Evolutionary conservation across 2,797 vertebrate species (phyloP).

Genomic region (Pelodytes ibericus): DNA sequence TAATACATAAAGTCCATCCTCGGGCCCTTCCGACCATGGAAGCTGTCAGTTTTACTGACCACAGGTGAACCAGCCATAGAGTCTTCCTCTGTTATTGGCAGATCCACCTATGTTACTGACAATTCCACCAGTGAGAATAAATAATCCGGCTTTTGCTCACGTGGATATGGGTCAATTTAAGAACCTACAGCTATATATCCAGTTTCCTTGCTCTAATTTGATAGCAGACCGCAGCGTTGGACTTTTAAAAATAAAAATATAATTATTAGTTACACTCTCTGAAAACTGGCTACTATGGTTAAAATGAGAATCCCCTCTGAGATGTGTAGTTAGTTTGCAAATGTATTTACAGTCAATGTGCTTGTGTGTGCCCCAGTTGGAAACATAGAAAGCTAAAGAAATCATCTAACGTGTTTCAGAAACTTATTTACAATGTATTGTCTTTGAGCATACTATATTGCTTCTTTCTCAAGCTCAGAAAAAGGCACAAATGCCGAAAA

Average conservation of each 20-base stretch:
- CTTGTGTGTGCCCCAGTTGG: not conserved
- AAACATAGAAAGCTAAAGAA: not conserved
- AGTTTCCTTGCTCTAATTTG: not conserved
- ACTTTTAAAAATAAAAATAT: not conserved
- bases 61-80: too few relatives aligned
- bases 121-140: too few relatives aligned
- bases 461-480: constrained; percentile 14
- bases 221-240: not conserved
- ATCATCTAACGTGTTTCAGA: constrained; percentile 1
- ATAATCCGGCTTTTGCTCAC: too few relatives aligned
- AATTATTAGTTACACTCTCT: not conserved
- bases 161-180: too few relatives aligned
- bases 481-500: constrained; percentile 39
- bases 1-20: too few relatives aligned
- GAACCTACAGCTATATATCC: not conserved
- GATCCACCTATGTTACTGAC: too few relatives aligned
- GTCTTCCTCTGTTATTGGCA: too few relatives aligned
- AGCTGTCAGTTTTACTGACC: too few relatives aligned
- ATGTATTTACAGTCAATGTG: not conserved
- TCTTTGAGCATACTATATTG: constrained; percentile 43
- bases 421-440: constrained; percentile 37
- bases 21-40: too few relatives aligned
- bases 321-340: not conserved
- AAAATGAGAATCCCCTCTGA: not conserved
- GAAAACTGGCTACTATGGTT: not conserved